Conservation (phyloP, 1,140 invertebrate genomes). For the Acromyrmex charruanus region DNA sequence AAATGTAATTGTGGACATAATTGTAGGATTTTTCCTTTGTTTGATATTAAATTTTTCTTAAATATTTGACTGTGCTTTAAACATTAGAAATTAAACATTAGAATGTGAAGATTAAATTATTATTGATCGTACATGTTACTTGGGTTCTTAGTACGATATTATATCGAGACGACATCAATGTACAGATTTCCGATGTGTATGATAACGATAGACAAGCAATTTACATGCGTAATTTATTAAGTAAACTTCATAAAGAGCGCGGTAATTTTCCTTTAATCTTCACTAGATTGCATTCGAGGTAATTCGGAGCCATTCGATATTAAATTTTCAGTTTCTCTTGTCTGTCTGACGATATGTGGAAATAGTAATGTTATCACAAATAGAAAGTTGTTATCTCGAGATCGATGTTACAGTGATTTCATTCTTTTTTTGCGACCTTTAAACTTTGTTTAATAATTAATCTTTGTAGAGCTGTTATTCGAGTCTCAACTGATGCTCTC, state of each 20-base stretch:
- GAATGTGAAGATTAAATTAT: neutral
- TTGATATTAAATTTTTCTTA: neutral
- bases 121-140: neutral
- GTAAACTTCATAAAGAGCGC: constrained; percentile 48
- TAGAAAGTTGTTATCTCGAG: constrained; percentile 33
- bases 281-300: constrained; percentile 43
- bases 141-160: neutral
- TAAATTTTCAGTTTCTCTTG: constrained; percentile 33
- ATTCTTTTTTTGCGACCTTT: constrained; percentile 30
- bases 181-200: neutral
- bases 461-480: constrained; percentile 7
- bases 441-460: constrained; percentile 53
- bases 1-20: too few relatives aligned
- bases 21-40: too few relatives aligned
- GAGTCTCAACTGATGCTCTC: constrained; percentile 10
- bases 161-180: constrained; percentile 30
- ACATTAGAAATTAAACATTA: neutral
- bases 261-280: constrained; percentile 57
- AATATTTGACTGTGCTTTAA: neutral
- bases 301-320: constrained; percentile 42
- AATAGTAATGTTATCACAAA: constrained; percentile 30
- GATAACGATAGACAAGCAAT: constrained; percentile 39
- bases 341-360: neutral
- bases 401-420: constrained; percentile 33
- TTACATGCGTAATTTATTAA: constrained; percentile 57